phyloP scores from a whole-genome alignment of 2,888 invertebrate species.

The Agriopis leucophaearia region DNA sequence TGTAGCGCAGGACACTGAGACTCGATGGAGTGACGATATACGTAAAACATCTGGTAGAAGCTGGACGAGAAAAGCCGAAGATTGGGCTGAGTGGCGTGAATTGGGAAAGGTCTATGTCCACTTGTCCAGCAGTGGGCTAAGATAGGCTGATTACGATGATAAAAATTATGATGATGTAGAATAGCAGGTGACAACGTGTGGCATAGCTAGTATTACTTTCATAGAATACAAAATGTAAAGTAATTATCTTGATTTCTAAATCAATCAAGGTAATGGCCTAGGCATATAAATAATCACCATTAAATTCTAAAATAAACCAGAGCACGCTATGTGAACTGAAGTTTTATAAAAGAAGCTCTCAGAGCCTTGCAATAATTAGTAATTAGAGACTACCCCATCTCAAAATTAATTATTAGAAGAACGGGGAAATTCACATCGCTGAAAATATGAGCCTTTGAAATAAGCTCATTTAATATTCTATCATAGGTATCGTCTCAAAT shows the following conservation, averaged over 20 bases:
- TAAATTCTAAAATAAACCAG: constrained; percentile 33
- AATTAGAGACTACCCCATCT: constrained; percentile 49
- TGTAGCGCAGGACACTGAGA: no score
- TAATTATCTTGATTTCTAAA: background rate
- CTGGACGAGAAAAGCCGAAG: no score
- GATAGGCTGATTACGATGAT: no score
- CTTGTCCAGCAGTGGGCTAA: no score
- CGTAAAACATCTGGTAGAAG: no score
- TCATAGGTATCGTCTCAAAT: constrained; percentile 41
- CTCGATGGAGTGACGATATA: no score
- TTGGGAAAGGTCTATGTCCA: no score
- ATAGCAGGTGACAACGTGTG: background rate
- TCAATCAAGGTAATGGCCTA: no score
- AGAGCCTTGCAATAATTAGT: constrained; percentile 47
- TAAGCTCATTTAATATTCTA: constrained; percentile 37
- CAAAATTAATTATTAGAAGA: constrained; percentile 49
- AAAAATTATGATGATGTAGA: no score
- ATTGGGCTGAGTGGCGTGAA: no score
- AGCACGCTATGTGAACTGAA: constrained; percentile 20
- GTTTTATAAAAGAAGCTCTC: constrained; percentile 36
- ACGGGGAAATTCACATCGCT: constrained; percentile 36
- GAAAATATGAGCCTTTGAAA: constrained; percentile 32
- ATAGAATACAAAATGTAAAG: background rate
- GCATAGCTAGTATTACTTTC: no score
- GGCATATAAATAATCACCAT: background rate